Evolutionary conservation across 2,888 invertebrate genomes (phyloP), one percentile per base, ranked within the genome.

Genomic region (Hypolimnas misippus): DNA sequence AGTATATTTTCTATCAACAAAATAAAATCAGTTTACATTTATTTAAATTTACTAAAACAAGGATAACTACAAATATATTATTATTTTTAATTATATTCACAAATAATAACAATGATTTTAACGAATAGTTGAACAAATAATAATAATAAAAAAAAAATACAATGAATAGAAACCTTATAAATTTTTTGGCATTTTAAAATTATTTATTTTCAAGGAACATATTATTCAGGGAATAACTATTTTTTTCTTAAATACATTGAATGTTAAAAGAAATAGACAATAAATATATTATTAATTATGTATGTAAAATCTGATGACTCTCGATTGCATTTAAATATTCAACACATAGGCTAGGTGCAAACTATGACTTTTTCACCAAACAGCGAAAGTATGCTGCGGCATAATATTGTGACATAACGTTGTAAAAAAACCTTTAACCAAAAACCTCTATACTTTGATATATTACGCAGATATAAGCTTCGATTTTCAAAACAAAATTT

Each of bases 41-140:
- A 12, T n/a, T 38, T 38, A 12, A 38, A 38, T 38, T n/a, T 38
- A 3, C 2, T n/a, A 12, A n/a, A 38, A 38, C n/a, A 38, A n/a
- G n/a, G 4, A n/a, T n/a, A 38, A 38, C n/a, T 38, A 12, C 33
- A 33, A 6, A 7, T 33, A 7, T 33, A 38, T n/a, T n/a, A n/a
- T 38, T 38, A 12, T 38, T 12, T 12, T n/a, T 2, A 38, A 3
- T 25, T 38, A 38, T 1, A 12, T 38, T 38, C 35, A 38, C n/a
- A 38, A n/a, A 12, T n/a, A 38, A 38, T 38, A 38, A 38, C 35
- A 38, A 38, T 38, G n/a, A n/a, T 38, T 38, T 38, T 38, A 38
- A n/a, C n/a, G 12, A 7, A 38, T 38, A 1, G 8, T 33, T 33
- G 8, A 7, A 38, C 4, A n/a, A 38, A 38, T 25, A 25, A 25